Conservation (phyloP, 2,797 vertebrate species). For the Cottoperca gobio region DNA sequence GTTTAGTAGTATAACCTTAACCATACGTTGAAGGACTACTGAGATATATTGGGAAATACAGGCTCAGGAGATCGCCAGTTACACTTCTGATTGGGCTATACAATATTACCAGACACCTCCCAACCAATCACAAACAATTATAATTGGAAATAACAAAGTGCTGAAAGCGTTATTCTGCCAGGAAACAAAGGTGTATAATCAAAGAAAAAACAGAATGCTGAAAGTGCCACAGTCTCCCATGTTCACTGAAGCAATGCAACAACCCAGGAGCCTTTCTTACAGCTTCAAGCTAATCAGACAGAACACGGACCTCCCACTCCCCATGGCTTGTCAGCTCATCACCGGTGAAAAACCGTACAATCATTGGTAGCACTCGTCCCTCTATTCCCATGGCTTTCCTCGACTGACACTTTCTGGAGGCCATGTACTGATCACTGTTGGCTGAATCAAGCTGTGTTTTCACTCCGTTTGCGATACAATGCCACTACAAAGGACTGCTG, state of each 20-base stretch:
- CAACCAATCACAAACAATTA: not conserved
- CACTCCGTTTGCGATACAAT: conserved; percentile 27
- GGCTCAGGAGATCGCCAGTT: not conserved
- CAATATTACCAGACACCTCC: not conserved
- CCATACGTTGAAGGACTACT: no score
- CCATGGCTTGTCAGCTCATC: conserved; percentile 37
- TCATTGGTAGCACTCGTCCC: conserved; percentile 20
- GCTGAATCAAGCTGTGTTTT: conserved; percentile 47
- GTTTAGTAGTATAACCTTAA: no score
- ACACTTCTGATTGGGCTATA: not conserved
- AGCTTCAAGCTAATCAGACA: conserved; percentile 46
- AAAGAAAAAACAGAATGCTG: not conserved
- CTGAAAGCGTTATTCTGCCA: not conserved
- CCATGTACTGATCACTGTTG: conserved; percentile 18
- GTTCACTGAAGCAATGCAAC: not conserved
- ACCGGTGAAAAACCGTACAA: conserved; percentile 40
- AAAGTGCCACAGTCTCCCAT: not conserved
- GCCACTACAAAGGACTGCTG: conserved; percentile 24
- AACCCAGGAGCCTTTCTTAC: conserved; percentile 1
- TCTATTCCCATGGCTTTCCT: conserved; percentile 33
- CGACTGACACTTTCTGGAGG: conserved; percentile 50
- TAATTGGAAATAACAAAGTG: not conserved
- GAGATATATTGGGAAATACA: no score
- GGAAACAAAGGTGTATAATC: not conserved
- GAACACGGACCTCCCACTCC: conserved; percentile 39